Percentiles rank a stretch among this genome's conserved stretches.
phyloP scores from a whole-genome alignment of 2,113 vertebrate species.

The Lycaon pictus region DNA sequence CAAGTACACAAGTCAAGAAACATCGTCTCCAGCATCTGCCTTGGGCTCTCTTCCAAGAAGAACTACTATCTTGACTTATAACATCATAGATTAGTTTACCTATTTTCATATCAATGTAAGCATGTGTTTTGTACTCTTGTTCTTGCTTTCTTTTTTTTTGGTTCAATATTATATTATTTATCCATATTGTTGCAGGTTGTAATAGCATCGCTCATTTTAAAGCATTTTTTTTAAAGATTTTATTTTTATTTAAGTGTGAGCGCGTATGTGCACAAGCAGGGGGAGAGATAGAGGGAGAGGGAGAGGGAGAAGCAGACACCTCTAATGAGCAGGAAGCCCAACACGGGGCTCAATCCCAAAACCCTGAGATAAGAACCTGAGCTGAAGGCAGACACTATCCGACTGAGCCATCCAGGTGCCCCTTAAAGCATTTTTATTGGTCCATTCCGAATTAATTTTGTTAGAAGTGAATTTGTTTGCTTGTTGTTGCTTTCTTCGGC shows the following conservation, averaged over 20 bases:
- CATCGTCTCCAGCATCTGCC: not conserved
- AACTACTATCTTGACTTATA: constrained; percentile 2
- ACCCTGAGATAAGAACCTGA: too few species aligned
- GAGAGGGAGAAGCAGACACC: too few species aligned
- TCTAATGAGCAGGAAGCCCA: too few species aligned
- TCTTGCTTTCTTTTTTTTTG: not conserved
- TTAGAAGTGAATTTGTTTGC: constrained; percentile 32
- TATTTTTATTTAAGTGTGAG: too few species aligned
- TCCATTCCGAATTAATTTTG: not conserved
- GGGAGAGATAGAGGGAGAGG: too few species aligned
- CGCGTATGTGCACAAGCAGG: too few species aligned
- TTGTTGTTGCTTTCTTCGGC: not conserved
- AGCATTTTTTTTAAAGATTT: not conserved
- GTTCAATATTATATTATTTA: not conserved
- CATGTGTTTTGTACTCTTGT: not conserved
- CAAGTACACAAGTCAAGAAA: not conserved
- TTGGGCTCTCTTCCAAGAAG: not conserved
- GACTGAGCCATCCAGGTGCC: too few species aligned
- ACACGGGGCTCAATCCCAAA: too few species aligned
- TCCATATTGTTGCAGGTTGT: not conserved
- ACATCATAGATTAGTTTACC: not conserved
- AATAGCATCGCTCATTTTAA: not conserved
- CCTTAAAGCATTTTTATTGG: constrained; percentile 15
- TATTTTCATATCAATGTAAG: not conserved
- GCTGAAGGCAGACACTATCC: too few species aligned